A percentile compares a stretch with the other conserved stretches of the same genome.
Conservation (phyloP, 1,140 invertebrate species). For the Helicoverpa armigera region DNA sequence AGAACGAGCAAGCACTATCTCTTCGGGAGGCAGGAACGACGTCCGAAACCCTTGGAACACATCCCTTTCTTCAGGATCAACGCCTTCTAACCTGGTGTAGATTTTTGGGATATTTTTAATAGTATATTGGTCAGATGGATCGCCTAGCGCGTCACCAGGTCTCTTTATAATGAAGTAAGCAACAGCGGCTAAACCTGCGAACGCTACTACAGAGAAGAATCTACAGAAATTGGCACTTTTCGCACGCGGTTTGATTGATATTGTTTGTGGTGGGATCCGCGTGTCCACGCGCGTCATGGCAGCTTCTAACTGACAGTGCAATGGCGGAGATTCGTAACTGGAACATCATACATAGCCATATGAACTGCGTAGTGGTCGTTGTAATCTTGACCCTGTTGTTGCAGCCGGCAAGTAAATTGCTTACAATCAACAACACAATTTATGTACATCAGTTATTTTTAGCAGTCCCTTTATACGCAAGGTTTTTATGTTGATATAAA, state of each 20-base stretch:
- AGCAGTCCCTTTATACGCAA: not conserved
- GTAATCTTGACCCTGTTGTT: conserved; percentile 49
- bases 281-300: conserved; percentile 80
- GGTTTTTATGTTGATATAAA: not conserved
- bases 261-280: conserved; percentile 61
- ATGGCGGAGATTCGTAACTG: conserved; percentile 71
- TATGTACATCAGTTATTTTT: conserved; percentile 15
- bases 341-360: conserved; percentile 59
- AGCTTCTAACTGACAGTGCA: conserved; percentile 72
- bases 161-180: conserved; percentile 68
- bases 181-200: conserved; percentile 57
- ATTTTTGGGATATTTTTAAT: conserved; percentile 74
- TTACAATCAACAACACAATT: conserved; percentile 24
- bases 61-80: conserved; percentile 79
- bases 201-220: conserved; percentile 62
- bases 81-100: conserved; percentile 71
- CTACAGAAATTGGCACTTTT: conserved; percentile 71
- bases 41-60: conserved; percentile 81
- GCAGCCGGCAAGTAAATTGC: conserved; percentile 35
- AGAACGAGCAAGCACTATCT: conserved; percentile 66
- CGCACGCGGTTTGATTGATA: conserved; percentile 64
- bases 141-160: conserved; percentile 69
- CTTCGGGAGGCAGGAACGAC: conserved; percentile 77
- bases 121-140: conserved; percentile 73
- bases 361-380: conserved; percentile 42